Evolutionary conservation across 2,113 vertebrate genomes (phyloP).

Genomic region (Hippocampus barbouri): DNA sequence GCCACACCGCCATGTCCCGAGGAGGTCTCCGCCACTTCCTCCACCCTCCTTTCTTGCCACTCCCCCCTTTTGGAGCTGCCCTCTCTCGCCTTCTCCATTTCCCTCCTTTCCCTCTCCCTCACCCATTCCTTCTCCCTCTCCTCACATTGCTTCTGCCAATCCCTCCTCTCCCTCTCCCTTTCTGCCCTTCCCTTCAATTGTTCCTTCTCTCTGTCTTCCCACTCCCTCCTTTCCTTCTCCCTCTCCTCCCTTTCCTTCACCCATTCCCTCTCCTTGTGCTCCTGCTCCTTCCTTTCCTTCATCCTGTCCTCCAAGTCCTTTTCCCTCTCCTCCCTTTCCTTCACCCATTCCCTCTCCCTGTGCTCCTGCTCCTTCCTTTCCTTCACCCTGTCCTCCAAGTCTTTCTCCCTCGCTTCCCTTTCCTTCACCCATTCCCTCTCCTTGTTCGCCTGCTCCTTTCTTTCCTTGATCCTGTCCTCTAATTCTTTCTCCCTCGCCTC

Average conservation of each 20-base stretch:
- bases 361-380: neutral
- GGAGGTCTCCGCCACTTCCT: constrained; percentile 59
- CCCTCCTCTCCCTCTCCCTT: neutral
- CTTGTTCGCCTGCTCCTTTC: neutral
- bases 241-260: too few species aligned
- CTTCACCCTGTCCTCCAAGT: neutral
- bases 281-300: neutral
- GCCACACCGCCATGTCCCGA: constrained; percentile 66
- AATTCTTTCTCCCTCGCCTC: too few species aligned
- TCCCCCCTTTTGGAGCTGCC: neutral
- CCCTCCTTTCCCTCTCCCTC: too few species aligned
- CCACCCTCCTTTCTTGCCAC: constrained; percentile 25
- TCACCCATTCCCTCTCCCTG: neutral
- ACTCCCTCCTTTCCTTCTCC: neutral
- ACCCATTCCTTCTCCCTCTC: neutral
- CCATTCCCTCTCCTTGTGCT: neutral
- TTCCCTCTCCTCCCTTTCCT: neutral
- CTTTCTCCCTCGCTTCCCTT: neutral
- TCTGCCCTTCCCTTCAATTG: neutral
- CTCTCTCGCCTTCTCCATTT: neutral
- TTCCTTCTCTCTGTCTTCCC: neutral
- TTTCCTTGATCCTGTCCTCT: too few species aligned
- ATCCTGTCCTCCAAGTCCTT: neutral
- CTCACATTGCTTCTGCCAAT: neutral
- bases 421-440: neutral